phyloP scores from a whole-genome alignment of 2,797 vertebrate genomes.

The Pangasius sanitwongsei region DNA sequence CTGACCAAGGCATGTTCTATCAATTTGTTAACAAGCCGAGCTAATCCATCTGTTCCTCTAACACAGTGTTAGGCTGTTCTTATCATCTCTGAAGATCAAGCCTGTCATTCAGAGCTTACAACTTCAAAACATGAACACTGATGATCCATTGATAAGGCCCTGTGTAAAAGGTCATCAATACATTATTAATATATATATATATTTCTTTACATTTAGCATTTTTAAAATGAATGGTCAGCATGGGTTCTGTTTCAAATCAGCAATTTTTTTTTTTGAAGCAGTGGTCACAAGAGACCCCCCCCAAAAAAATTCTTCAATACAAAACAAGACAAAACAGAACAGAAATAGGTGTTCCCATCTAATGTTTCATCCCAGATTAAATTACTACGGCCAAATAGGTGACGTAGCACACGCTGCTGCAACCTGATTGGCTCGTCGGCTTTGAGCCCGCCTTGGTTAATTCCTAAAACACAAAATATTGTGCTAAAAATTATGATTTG shows the following conservation, averaged over 20 bases:
- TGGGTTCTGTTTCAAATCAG: neutral
- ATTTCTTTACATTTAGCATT: neutral
- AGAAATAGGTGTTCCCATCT: neutral
- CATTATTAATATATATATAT: neutral
- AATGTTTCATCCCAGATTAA: neutral
- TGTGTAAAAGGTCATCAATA: neutral
- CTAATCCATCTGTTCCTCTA: constrained; percentile 11
- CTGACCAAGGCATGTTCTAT: no score
- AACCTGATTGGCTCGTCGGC: neutral
- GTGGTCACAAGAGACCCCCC: neutral
- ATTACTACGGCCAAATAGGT: neutral
- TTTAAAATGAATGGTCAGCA: neutral
- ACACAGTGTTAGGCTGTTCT: neutral
- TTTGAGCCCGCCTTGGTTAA: no score
- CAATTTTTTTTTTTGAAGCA: neutral
- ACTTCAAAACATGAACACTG: neutral
- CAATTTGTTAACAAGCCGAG: constrained; percentile 47
- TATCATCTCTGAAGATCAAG: constrained; percentile 30
- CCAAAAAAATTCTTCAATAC: neutral
- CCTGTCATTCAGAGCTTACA: neutral
- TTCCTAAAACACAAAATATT: neutral
- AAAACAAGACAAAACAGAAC: neutral
- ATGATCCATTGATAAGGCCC: neutral
- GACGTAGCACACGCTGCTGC: neutral
- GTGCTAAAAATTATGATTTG: neutral